Conservation (phyloP, 2,888 invertebrate genomes). For the Oegoconia quadripuncta region DNA sequence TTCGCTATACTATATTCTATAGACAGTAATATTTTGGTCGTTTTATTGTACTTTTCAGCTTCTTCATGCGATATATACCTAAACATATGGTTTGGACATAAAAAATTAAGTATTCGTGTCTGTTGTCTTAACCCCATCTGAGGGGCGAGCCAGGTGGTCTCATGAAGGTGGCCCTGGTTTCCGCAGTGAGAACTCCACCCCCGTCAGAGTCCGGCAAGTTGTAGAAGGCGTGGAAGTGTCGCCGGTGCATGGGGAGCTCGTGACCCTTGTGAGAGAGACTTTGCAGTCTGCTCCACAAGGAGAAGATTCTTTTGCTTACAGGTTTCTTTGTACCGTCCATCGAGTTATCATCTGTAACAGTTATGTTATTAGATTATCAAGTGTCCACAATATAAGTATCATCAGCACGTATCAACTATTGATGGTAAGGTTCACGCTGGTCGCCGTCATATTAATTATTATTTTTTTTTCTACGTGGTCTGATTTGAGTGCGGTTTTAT, state of each 20-base stretch:
- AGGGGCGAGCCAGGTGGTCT: conserved; percentile 71
- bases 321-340: conserved; percentile 35
- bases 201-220: conserved; percentile 52
- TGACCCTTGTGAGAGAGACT: conserved; percentile 64
- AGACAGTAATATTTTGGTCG: conserved; percentile 39
- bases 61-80: conserved; percentile 17
- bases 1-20: conserved; percentile 9
- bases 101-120: neutral
- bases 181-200: conserved; percentile 50
- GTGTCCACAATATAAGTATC: neutral
- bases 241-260: conserved; percentile 61
- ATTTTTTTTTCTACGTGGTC: too few relatives aligned
- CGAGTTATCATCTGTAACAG: conserved; percentile 37
- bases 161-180: conserved; percentile 54
- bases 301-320: conserved; percentile 63
- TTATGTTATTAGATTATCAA: too few relatives aligned
- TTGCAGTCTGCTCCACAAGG: conserved; percentile 68
- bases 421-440: too few relatives aligned
- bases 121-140: conserved; percentile 57
- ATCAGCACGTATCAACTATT: too few relatives aligned
- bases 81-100: neutral
- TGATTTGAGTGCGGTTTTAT: too few relatives aligned
- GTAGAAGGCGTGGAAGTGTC: conserved; percentile 63
- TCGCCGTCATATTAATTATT: too few relatives aligned
- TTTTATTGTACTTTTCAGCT: conserved; percentile 68